Evolutionary conservation across 2,797 vertebrate species (phyloP).

Genomic region (Chanos chanos): DNA sequence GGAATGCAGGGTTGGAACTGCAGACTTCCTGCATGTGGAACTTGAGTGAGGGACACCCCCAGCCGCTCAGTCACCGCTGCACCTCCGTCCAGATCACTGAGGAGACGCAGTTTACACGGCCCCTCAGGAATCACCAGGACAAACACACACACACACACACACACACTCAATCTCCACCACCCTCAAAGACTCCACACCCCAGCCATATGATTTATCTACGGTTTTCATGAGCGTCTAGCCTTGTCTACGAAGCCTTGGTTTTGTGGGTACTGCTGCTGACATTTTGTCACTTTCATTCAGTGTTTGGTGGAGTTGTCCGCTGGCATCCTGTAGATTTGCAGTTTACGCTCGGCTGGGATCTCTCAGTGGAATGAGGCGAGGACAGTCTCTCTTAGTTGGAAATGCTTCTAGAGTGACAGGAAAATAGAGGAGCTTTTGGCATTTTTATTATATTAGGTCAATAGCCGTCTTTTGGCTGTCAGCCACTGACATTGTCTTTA

Average conservation of each 20-base stretch:
- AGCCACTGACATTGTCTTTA: too few relatives aligned
- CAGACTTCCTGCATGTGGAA: constrained; percentile 65
- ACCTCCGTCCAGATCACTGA: background rate
- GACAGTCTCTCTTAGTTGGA: constrained; percentile 19
- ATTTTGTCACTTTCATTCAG: constrained; percentile 7
- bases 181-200: background rate
- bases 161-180: too few relatives aligned
- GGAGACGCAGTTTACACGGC: too few relatives aligned
- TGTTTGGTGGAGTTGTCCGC: too few relatives aligned
- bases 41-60: constrained; percentile 19
- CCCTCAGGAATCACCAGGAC: background rate
- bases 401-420: background rate
- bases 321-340: too few relatives aligned
- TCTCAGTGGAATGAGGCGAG: background rate
- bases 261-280: background rate
- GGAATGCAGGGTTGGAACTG: constrained; percentile 69
- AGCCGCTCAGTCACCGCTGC: background rate
- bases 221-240: background rate
- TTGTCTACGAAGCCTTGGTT: background rate
- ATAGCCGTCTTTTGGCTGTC: constrained; percentile 7
- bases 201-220: constrained; percentile 1
- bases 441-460: constrained; percentile 13
- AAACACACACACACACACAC: background rate
- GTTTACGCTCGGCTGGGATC: background rate
- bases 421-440: constrained; percentile 8